Percentiles rank a stretch among this genome's conserved stretches.
Conservation (phyloP, 2,797 vertebrate species). For the Triplophysa yarkandensis region DNA sequence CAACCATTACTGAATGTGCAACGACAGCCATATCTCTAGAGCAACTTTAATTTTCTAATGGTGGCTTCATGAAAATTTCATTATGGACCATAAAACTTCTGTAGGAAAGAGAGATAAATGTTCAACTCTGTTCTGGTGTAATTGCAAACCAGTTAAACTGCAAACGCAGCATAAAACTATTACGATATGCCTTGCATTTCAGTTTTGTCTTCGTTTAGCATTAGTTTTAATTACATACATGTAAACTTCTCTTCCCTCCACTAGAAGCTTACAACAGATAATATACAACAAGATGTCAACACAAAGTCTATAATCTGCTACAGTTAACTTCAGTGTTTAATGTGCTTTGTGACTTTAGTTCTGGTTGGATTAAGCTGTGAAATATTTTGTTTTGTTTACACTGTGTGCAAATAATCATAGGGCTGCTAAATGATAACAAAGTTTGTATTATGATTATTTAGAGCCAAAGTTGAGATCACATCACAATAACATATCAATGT, state of each 20-base stretch:
- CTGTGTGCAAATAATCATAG: too few species aligned
- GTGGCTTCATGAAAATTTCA: constrained; percentile 26
- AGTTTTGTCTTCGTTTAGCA: constrained; percentile 5
- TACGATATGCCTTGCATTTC: too few species aligned
- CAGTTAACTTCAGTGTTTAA: constrained; percentile 27
- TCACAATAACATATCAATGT: too few species aligned
- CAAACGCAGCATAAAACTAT: constrained; percentile 2
- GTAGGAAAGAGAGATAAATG: constrained; percentile 26
- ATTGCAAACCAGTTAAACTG: constrained; percentile 15
- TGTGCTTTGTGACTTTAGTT: constrained; percentile 1
- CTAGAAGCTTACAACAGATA: constrained; percentile 12
- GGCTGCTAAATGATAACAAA: too few species aligned
- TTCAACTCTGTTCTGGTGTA: background rate
- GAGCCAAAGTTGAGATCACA: too few species aligned
- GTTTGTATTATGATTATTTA: too few species aligned
- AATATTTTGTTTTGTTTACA: too few species aligned
- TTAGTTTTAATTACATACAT: constrained; percentile 29
- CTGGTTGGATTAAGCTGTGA: too few species aligned
- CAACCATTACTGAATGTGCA: background rate
- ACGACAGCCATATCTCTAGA: background rate
- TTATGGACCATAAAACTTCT: constrained; percentile 23
- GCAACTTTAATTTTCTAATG: background rate
- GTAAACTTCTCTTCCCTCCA: constrained; percentile 2
- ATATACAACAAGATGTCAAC: too few species aligned
- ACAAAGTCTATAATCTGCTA: background rate